Conservation (phyloP, 2,113 vertebrate genomes). For the Australoheros scitulus region DNA sequence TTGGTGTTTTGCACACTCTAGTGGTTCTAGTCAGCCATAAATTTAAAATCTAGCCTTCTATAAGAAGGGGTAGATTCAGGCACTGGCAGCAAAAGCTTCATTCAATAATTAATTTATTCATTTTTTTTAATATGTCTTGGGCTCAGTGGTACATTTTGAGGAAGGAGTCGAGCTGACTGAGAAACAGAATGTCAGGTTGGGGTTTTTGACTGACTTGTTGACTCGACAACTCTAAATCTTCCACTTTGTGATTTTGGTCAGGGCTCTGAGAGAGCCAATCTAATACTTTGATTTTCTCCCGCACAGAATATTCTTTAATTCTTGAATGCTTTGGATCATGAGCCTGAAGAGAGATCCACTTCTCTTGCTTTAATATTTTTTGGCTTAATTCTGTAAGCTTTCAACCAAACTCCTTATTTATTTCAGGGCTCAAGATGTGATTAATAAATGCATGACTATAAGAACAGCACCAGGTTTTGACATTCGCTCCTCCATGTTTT, state of each 20-base stretch:
- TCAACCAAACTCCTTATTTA: background rate
- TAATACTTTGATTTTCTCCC: background rate
- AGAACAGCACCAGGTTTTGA: background rate
- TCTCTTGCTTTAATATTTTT: background rate
- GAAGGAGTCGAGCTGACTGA: background rate
- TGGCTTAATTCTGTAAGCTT: background rate
- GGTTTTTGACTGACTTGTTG: background rate
- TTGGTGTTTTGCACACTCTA: conserved; percentile 11
- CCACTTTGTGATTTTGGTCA: background rate
- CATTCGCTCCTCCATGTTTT: background rate
- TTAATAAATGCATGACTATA: background rate
- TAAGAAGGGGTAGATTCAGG: background rate
- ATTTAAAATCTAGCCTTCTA: background rate
- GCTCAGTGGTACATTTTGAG: background rate
- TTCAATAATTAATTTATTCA: conserved; percentile 13
- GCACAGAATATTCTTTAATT: background rate
- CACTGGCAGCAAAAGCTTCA: background rate
- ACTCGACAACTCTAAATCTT: background rate
- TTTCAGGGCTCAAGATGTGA: background rate
- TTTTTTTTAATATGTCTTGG: background rate
- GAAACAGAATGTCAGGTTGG: background rate
- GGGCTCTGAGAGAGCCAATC: background rate
- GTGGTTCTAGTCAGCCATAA: background rate
- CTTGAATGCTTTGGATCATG: background rate
- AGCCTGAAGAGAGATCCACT: background rate